A percentile compares a stretch with the other conserved stretches of the same genome.
These are phyloP conservation scores for Apamea anceps DNA, from an alignment of 2,888 invertebrate genomes.

Conservation along the genomic window DNA sequence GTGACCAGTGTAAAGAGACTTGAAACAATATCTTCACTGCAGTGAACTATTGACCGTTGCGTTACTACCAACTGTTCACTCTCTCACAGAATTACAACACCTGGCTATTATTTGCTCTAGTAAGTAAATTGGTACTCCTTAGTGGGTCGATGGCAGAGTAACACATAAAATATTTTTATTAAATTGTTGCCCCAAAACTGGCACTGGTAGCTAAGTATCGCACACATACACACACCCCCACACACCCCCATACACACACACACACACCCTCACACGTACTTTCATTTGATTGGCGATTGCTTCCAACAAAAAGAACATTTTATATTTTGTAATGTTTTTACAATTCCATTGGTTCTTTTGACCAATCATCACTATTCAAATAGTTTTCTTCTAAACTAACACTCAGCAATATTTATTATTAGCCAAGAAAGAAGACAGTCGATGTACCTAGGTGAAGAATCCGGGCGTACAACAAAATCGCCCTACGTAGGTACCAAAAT, in stretches of 20 bases:
- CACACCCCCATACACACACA: too few species aligned
- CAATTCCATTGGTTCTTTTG: not conserved
- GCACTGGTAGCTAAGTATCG: not conserved
- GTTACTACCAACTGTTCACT: conserved; percentile 1
- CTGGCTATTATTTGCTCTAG: not conserved
- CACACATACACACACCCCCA: not conserved
- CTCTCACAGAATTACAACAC: conserved; percentile 24
- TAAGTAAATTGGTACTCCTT: not conserved
- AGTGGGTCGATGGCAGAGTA: not conserved
- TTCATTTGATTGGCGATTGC: conserved; percentile 3
- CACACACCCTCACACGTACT: not conserved
- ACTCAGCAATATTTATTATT: not conserved
- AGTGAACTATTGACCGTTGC: conserved; percentile 30
- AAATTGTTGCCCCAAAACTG: not conserved
- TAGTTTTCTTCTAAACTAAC: not conserved
- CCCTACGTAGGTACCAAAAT: not conserved
- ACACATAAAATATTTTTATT: not conserved
- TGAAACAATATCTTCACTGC: conserved; percentile 12
- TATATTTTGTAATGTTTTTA: not conserved
- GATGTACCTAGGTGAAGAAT: not conserved
- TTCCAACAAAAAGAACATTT: too few species aligned
- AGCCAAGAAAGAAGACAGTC: not conserved
- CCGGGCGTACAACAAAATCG: not conserved
- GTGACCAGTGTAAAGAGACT: not conserved
- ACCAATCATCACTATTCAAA: not conserved